Evolutionary conservation across 2,113 vertebrate species (phyloP), one percentile per base, ranked within the genome.

Genomic region (Toxostoma redivivum): DNA sequence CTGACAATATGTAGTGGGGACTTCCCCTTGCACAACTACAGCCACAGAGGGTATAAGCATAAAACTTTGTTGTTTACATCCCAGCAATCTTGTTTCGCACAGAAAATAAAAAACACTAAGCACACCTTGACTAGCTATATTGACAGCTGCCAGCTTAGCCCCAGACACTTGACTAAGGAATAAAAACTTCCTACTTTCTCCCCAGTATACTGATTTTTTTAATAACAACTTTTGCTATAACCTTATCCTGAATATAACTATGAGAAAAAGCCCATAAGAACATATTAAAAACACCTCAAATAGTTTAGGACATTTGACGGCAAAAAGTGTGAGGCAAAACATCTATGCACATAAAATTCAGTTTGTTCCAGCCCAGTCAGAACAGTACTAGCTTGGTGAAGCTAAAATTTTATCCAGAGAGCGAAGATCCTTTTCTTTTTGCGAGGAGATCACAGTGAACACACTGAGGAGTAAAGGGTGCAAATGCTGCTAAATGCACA

Each of bases 321-420:
- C 23, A 72, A 48, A 22, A 80, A 22, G 35, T 11, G 21, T 54
- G 19, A 82, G 33, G 31, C 7, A 38, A 65, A 90, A 81, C 0
- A 0, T 6, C 15, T 25, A 72, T 5, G 8, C 23, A 44, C 4
- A n/a, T 0, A 48, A 6, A 6, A 47, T 33, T 48, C 25, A 35
- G 4, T 61, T 77, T 81, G 50, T 60, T 77, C 27, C 58, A 90
- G 20, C 7, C 37, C 38, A 51, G 3, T 40, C 25, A 56, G 10
- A 91, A 56, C 8, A 69, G 23, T 15, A 58, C 14, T 40, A 44
- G 10, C 11, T 37, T 19, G 23, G 9, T 9, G 12, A 81, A 44
- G 16, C 30, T 66, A 50, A 25, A 78, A 53, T 35, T 5, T 51
- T 12, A 74, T 13, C 28, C 18, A 54, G 15, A 80, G 87, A 83